Base-by-base conservation (phyloP, 2,888 invertebrate genomes). In the Biston betularia region DNA sequence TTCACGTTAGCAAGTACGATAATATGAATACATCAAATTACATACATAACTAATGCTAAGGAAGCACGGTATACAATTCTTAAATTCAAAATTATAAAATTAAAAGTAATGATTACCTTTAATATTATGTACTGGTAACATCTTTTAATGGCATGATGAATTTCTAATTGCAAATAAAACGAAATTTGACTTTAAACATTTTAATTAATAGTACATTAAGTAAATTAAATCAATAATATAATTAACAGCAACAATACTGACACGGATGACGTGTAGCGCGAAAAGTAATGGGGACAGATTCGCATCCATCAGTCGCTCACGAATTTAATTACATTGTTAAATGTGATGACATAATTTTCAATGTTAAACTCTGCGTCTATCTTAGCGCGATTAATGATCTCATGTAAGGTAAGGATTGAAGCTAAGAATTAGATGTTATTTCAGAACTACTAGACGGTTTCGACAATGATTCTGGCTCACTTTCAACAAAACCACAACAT, bases 401-500 rank as follows among this genome's bases (percentile, higher is more conserved):
- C 42, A 44, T 8, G n/a, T 44, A 11, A 9, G n/a, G 1, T 9
- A 38, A 11, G 38, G 11, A 38, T 50, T 40, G 14, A 11, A 14
- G 52, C 15, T 40, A 55, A 34, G 56, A n/a, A 35, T 62, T 53
- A 35, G 60, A 48, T 15, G 44, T 45, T 60, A 74, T 80, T 3
- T 79, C 73, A 48, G 77, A 64, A 34, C 66, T 40, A 56, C 75
- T 81, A 6, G 80, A 73, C 48, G 76, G 73, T 42, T 79, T 84
- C 44, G 61, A 65, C 12, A 78, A 72, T 24, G 76, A 78, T 52
- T 73, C 74, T 24, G 80, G 79, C 58, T 77, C 65, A 34, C 62
- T 68, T 45, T 65, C 72, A 8, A 34, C 48, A 63, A 40, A 63
- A 38, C 68, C 72, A 71, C 83, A 84, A 75, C 88, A 88, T 69